A percentile compares a stretch with the other conserved stretches of the same genome.
phyloP scores from a whole-genome alignment of 2,113 vertebrate species.

The Hyla sarda region DNA sequence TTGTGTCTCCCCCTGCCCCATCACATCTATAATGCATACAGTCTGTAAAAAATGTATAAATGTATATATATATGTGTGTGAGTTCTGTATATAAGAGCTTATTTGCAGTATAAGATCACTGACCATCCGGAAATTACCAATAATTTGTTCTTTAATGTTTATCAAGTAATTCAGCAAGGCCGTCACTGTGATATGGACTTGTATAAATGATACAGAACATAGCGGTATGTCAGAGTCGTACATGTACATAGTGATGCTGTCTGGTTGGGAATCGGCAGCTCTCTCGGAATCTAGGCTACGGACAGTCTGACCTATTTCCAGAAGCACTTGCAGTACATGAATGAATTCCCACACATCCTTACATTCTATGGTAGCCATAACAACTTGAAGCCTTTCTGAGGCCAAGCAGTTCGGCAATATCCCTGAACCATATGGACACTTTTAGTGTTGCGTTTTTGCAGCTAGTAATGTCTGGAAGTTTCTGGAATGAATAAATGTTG shows the following conservation, averaged over 20 bases:
- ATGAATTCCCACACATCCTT: slow-evolving; percentile 15
- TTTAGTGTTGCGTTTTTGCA: not conserved
- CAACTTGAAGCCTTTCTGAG: slow-evolving; percentile 14
- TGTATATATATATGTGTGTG: too few species aligned
- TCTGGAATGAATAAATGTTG: not conserved
- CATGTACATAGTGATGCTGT: not conserved
- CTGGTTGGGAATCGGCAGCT: not conserved
- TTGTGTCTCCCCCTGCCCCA: too few species aligned
- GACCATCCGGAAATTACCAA: not conserved
- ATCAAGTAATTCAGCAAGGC: too few species aligned
- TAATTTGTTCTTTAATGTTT: not conserved
- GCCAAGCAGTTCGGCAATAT: not conserved
- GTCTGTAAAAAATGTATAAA: not conserved
- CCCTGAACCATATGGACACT: too few species aligned
- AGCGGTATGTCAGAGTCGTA: not conserved
- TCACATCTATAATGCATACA: not conserved
- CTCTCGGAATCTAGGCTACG: not conserved
- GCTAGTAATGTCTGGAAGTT: not conserved
- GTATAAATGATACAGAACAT: not conserved
- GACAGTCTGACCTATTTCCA: slow-evolving; percentile 39
- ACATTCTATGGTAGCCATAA: slow-evolving; percentile 23
- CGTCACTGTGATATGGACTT: not conserved
- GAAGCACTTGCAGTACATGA: slow-evolving; percentile 25
- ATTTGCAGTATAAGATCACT: not conserved
- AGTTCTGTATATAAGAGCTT: not conserved